Evolutionary conservation across 2,797 vertebrate genomes (phyloP).

Genomic region (Hoplostethus atlanticus): DNA sequence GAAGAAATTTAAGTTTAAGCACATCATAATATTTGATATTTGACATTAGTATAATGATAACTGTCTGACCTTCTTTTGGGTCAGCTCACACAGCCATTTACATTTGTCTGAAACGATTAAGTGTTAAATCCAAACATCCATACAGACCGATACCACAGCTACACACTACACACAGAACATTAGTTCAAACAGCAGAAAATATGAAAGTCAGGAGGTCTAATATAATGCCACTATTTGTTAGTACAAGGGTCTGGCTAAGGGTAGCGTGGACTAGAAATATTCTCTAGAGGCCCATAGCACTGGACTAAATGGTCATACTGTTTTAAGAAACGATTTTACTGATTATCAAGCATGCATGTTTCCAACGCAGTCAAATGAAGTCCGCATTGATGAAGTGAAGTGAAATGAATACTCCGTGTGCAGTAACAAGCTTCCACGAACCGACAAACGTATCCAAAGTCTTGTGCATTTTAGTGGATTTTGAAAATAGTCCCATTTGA

Average conservation of each 20-base stretch:
- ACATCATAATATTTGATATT: constrained; percentile 80
- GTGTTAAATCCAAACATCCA: constrained; percentile 79
- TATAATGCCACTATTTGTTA: background rate
- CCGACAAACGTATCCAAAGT: background rate
- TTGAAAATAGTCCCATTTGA: constrained; percentile 7
- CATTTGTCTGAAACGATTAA: constrained; percentile 88
- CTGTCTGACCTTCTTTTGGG: constrained; percentile 81
- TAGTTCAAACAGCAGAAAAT: background rate
- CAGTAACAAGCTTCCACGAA: constrained; percentile 5
- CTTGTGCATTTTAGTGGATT: background rate
- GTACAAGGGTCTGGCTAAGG: no score
- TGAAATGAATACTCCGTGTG: background rate
- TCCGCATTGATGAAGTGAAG: background rate
- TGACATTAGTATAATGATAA: constrained; percentile 87
- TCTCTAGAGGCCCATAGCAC: background rate
- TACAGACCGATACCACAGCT: background rate
- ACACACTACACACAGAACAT: background rate
- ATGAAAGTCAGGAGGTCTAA: background rate
- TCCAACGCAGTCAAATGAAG: background rate
- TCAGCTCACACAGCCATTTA: constrained; percentile 85
- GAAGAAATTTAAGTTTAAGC: constrained; percentile 39
- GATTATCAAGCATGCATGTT: background rate
- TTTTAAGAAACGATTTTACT: background rate
- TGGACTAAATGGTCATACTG: background rate
- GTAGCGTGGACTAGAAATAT: background rate